Evolutionary conservation across 2,888 invertebrate genomes (phyloP), one percentile per base, ranked within the genome.

Genomic region (Tanaodytes sp.): DNA sequence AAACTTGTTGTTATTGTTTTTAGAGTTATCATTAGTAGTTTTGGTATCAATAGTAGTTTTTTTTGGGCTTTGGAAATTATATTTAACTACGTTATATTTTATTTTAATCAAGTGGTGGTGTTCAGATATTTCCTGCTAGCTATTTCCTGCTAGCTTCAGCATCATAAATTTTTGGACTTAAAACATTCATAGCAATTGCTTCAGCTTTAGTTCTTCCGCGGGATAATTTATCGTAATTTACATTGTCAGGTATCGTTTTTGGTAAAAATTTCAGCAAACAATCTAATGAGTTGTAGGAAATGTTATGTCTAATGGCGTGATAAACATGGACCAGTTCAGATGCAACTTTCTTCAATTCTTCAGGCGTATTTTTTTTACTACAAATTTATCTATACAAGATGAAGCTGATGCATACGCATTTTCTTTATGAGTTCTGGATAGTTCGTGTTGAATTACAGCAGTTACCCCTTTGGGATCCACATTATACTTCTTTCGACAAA

Each of bases 101-200:
- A n/a, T n/a, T n/a, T n/a, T n/a, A n/a, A n/a, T n/a, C n/a, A n/a
- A n/a, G n/a, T n/a, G n/a, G n/a, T n/a, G n/a, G n/a, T n/a, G n/a
- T n/a, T n/a, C n/a, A n/a, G n/a, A n/a, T n/a, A n/a, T n/a, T n/a
- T n/a, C n/a, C n/a, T n/a, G n/a, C n/a, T n/a, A n/a, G n/a, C n/a
- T n/a, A n/a, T n/a, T n/a, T n/a, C n/a, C n/a, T n/a, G n/a, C n/a
- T n/a, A n/a, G n/a, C n/a, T n/a, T n/a, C n/a, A n/a, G n/a, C n/a
- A n/a, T n/a, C n/a, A n/a, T n/a, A 37, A 15, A 37, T 37, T 15
- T 37, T 37, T 15, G 37, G 37, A 15, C 37, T 15, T 15, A 37
- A 2, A 2, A 37, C 37, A n/a, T n/a, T n/a, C n/a, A n/a, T n/a
- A n/a, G n/a, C n/a, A n/a, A n/a, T n/a, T n/a, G n/a, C n/a, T n/a